Conservation (phyloP, 2,113 vertebrate genomes). For the Petrocephalus microphthalmus region DNA sequence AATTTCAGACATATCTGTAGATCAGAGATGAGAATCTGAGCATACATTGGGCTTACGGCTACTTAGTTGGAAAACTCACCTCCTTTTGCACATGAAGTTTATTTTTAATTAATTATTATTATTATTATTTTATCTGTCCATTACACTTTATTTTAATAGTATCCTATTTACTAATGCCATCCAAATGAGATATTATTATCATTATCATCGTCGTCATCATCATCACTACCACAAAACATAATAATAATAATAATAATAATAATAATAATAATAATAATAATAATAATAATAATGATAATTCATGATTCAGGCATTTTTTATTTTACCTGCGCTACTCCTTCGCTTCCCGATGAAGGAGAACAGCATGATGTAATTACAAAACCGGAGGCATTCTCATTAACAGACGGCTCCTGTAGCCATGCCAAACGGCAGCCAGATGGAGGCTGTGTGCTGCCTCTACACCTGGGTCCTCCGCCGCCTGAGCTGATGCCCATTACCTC, state of each 20-base stretch:
- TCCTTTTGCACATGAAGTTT: background rate
- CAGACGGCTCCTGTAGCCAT: constrained; percentile 4
- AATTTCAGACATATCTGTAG: background rate
- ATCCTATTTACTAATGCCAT: no score
- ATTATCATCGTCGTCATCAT: background rate
- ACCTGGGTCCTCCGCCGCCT: constrained; percentile 55
- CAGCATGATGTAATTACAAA: constrained; percentile 1
- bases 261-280: background rate
- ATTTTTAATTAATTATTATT: background rate
- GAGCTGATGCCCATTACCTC: constrained; percentile 4
- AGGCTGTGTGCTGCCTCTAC: background rate
- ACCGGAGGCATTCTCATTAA: background rate
- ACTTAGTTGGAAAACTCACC: no score
- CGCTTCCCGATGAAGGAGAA: constrained; percentile 3
- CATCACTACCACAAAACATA: background rate
- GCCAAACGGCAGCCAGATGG: constrained; percentile 10
- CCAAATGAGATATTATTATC: no score
- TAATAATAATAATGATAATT: background rate
- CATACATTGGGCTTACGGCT: background rate
- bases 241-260: background rate
- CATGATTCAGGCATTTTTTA: constrained; percentile 3
- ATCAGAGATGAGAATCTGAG: background rate
- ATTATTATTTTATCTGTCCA: background rate
- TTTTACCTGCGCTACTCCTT: background rate
- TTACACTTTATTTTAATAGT: no score